A percentile compares a stretch with the other conserved stretches of the same genome.
Conservation (phyloP, 1,140 invertebrate genomes). For the Potamilus streckersoni region DNA sequence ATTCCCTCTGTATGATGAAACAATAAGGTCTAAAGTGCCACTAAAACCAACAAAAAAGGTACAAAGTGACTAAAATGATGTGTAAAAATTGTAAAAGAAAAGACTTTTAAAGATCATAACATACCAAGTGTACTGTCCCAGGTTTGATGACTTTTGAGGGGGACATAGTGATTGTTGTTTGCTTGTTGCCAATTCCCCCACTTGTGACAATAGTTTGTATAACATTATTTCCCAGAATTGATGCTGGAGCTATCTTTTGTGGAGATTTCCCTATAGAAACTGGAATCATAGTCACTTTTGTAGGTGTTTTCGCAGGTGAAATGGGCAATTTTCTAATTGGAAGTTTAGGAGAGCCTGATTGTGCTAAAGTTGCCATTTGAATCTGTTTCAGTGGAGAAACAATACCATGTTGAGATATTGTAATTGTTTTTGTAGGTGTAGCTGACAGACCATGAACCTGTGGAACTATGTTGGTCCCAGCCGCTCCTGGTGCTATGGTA, state of each 20-base stretch:
- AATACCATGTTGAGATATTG: slow-evolving; percentile 72
- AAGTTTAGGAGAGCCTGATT: slow-evolving; percentile 56
- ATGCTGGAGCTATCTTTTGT: slow-evolving; percentile 59
- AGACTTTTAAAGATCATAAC: not conserved
- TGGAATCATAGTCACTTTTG: slow-evolving; percentile 67
- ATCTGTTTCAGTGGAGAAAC: slow-evolving; percentile 47
- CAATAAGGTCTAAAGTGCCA: too few species aligned
- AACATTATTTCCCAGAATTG: not conserved
- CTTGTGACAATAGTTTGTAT: slow-evolving; percentile 19
- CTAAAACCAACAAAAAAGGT: too few species aligned
- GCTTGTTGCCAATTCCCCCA: slow-evolving; percentile 29
- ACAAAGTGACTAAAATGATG: too few species aligned
- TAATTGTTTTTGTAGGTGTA: slow-evolving; percentile 76
- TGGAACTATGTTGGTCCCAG: slow-evolving; percentile 24
- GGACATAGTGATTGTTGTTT: slow-evolving; percentile 72
- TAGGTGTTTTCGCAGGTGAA: slow-evolving; percentile 62
- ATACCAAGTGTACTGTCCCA: slow-evolving; percentile 49
- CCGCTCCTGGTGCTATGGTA: slow-evolving; percentile 18
- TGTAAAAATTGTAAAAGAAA: too few species aligned
- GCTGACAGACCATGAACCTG: slow-evolving; percentile 12
- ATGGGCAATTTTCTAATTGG: slow-evolving; percentile 61
- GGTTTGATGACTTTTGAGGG: slow-evolving; percentile 66
- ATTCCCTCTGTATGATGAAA: too few species aligned
- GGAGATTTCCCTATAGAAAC: slow-evolving; percentile 63
- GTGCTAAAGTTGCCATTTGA: slow-evolving; percentile 16